phyloP scores from a whole-genome alignment of 2,113 vertebrate genomes.

The Ageneiosus marmoratus region DNA sequence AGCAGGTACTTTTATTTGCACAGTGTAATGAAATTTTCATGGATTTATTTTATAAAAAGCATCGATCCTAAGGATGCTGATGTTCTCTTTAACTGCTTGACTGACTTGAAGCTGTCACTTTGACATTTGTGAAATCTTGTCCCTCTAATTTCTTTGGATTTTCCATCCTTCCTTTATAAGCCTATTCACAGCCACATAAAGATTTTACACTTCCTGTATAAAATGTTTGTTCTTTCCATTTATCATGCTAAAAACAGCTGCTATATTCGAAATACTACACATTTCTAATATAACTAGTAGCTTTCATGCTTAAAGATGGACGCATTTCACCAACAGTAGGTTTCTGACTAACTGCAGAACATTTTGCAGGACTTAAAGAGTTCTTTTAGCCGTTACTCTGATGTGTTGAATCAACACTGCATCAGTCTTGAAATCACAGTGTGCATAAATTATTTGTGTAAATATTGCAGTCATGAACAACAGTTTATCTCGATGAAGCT shows the following conservation, averaged over 20 bases:
- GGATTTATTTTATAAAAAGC: conserved; percentile 10
- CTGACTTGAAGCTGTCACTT: conserved; percentile 12
- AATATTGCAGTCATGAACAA: conserved; percentile 44
- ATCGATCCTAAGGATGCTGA: not conserved
- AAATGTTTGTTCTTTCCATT: conserved; percentile 4
- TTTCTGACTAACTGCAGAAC: not conserved
- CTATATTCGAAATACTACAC: conserved; percentile 12
- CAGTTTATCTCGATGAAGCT: conserved; percentile 41
- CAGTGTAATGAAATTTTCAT: not conserved
- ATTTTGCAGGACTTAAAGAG: conserved; percentile 5
- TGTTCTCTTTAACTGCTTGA: conserved; percentile 1
- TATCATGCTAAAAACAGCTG: not conserved
- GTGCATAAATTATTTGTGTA: conserved; percentile 50
- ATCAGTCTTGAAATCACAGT: conserved; percentile 29
- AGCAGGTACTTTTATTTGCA: conserved; percentile 28
- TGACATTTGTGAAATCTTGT: not conserved
- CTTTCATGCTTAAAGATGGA: not conserved
- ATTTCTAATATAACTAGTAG: not conserved
- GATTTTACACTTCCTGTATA: not conserved
- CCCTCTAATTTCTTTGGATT: not conserved
- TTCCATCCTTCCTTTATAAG: not conserved
- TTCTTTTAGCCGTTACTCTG: conserved; percentile 16
- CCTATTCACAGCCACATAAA: not conserved
- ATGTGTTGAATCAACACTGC: conserved; percentile 29
- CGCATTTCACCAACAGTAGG: not conserved